Percentiles rank a stretch among this genome's conserved stretches.
Conservation (phyloP, 2,113 vertebrate species). For the Physeter macrocephalus region DNA sequence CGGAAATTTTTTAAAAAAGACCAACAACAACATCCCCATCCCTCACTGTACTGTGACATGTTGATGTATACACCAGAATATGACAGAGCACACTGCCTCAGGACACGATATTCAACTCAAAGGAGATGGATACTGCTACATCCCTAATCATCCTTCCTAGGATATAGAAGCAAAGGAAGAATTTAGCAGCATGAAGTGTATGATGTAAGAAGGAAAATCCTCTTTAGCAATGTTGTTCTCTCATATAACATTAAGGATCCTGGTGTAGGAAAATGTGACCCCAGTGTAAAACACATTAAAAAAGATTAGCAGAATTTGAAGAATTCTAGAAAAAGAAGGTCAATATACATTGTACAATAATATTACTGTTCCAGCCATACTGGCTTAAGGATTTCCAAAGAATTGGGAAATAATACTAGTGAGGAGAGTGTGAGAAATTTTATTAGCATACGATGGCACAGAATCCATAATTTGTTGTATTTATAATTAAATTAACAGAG, state of each 20-base stretch:
- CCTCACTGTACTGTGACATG: not conserved
- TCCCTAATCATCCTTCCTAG: not conserved
- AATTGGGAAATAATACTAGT: not conserved
- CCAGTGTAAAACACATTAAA: not conserved
- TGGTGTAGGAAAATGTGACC: not conserved
- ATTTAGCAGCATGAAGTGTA: not conserved
- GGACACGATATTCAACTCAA: not conserved
- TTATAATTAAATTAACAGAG: not conserved
- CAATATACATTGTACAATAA: not conserved
- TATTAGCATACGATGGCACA: not conserved
- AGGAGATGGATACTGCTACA: not conserved
- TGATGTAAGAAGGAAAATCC: not conserved
- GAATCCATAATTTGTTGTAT: not conserved
- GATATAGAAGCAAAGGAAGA: not conserved
- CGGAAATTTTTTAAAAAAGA: not conserved
- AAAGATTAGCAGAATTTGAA: not conserved
- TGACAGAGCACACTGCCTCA: not conserved
- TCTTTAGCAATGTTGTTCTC: not conserved
- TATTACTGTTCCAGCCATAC: not conserved
- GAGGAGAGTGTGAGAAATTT: not conserved
- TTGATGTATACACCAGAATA: not conserved
- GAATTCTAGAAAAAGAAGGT: not conserved
- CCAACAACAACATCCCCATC: not conserved
- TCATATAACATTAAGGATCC: not conserved
- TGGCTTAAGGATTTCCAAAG: not conserved